Evolutionary conservation across 2,797 vertebrate species (phyloP).

Genomic region (Phrynocephalus forsythii): DNA sequence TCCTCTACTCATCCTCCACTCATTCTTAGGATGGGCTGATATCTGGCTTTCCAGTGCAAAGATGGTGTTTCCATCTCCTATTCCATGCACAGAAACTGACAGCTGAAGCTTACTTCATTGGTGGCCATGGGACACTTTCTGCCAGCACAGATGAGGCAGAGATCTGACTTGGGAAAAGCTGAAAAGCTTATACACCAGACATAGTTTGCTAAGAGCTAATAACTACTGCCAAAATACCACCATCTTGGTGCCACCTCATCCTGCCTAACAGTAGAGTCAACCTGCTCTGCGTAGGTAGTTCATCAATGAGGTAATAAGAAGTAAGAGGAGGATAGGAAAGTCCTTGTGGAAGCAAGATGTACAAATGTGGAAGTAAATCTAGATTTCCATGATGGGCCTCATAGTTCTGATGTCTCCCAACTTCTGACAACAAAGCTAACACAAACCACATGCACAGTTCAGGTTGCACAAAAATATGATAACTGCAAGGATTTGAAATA

Average conservation of each 20-base stretch:
- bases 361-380: neutral
- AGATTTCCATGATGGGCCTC: neutral
- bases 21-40: neutral
- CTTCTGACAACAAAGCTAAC: no score
- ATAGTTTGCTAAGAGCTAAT: no score
- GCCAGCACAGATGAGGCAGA: neutral
- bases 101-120: neutral
- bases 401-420: no score
- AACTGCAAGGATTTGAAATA: no score
- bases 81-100: neutral
- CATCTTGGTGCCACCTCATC: no score
- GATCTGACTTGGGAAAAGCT: neutral
- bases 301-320: no score
- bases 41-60: neutral
- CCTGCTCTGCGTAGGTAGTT: no score
- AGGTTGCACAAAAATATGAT: no score
- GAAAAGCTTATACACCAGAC: neutral
- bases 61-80: neutral
- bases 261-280: no score
- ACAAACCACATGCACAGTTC: no score
- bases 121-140: neutral
- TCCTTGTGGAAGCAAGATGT: neutral
- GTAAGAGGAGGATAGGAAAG: neutral
- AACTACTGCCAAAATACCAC: no score
- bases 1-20: neutral